Conservation (phyloP, 2,113 vertebrate genomes). For the Epinephelus cyanopodus region DNA sequence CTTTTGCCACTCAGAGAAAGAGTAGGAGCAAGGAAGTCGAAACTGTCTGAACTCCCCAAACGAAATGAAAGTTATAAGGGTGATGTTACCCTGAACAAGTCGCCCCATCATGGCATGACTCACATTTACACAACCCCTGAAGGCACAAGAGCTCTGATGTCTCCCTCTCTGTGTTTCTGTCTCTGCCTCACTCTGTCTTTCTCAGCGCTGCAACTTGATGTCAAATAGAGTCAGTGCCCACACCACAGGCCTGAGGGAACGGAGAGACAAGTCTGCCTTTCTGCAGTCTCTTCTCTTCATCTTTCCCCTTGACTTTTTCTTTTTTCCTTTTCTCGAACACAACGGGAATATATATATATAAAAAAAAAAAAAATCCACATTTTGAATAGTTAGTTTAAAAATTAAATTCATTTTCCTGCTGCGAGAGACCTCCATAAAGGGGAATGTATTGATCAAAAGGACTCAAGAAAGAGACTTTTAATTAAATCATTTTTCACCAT, state of each 20-base stretch:
- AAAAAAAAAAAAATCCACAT: constrained; percentile 17
- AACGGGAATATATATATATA: background rate
- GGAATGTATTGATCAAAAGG: constrained; percentile 23
- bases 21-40: constrained; percentile 54
- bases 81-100: constrained; percentile 74
- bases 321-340: background rate
- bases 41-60: constrained; percentile 71
- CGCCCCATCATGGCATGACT: constrained; percentile 76
- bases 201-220: constrained; percentile 71
- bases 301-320: constrained; percentile 50
- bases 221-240: constrained; percentile 83
- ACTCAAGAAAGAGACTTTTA: constrained; percentile 7
- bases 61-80: constrained; percentile 76
- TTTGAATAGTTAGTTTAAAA: constrained; percentile 27
- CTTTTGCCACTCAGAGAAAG: constrained; percentile 47
- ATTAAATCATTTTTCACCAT: background rate
- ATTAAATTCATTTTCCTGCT: constrained; percentile 5
- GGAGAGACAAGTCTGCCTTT: constrained; percentile 75
- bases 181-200: constrained; percentile 75
- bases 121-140: constrained; percentile 77
- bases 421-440: constrained; percentile 13
- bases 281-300: constrained; percentile 69
- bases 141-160: constrained; percentile 76
- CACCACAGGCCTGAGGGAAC: constrained; percentile 78
- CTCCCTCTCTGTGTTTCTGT: constrained; percentile 72